Evolutionary conservation across 2,113 vertebrate species (phyloP).

Genomic region (Cyphomyrus discorhynchus): DNA sequence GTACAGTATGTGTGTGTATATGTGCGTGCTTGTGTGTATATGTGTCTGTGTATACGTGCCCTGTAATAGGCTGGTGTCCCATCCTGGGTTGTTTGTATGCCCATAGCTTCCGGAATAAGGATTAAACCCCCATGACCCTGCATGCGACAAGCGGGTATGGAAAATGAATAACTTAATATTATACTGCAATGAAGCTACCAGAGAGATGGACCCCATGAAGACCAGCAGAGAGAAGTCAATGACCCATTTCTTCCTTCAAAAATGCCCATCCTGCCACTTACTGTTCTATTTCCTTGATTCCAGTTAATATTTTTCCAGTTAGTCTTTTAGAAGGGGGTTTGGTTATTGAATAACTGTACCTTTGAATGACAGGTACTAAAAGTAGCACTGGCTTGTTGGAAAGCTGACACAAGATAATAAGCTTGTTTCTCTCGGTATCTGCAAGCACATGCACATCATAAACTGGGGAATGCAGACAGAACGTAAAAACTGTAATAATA

Average conservation of each 20-base stretch:
- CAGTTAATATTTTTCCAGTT: neutral
- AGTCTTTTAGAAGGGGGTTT: neutral
- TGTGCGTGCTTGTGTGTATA: no score
- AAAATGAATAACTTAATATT: neutral
- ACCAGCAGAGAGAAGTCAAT: neutral
- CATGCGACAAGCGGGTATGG: neutral
- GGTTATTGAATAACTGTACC: neutral
- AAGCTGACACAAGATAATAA: neutral
- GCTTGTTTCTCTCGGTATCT: neutral
- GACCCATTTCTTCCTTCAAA: neutral
- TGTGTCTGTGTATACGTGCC: no score
- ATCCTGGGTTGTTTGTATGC: neutral
- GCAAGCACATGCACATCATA: neutral
- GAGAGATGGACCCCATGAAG: neutral
- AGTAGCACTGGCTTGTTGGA: neutral
- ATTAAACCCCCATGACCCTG: neutral
- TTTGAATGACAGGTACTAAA: neutral
- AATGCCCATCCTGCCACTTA: neutral
- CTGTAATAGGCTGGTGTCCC: no score
- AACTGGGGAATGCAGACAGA: neutral
- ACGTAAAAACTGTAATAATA: neutral
- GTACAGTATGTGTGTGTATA: neutral
- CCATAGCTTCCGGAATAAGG: neutral
- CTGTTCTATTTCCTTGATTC: neutral
- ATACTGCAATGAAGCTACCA: neutral